phyloP scores from a whole-genome alignment of 2,888 invertebrate species.

The Petrolisthes manimaculis region DNA sequence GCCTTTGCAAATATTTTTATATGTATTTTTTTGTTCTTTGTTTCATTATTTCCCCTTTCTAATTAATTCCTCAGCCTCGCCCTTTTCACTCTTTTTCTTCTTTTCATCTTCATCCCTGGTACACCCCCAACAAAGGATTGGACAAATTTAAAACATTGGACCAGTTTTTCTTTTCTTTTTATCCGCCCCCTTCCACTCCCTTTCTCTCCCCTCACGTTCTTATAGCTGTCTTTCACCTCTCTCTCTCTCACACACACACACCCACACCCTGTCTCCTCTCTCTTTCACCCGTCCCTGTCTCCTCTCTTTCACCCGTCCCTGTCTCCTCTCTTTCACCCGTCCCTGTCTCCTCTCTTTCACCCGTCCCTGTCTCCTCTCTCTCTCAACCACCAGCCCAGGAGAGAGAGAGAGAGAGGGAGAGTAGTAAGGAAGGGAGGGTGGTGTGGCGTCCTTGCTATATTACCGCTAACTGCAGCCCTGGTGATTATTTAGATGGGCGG shows the following conservation, averaged over 20 bases:
- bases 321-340: neutral
- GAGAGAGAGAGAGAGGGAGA: neutral
- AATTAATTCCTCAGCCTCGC: too few species aligned
- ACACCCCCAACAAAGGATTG: too few species aligned
- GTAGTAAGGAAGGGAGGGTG: neutral
- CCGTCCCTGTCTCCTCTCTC: too few species aligned
- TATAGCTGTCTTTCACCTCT: neutral
- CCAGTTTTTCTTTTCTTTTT: neutral
- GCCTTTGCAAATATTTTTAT: neutral
- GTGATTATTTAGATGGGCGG: slow-evolving; percentile 45
- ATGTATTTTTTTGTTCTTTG: neutral
- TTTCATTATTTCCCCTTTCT: neutral
- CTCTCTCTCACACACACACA: neutral
- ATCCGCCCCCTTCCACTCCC: slow-evolving; percentile 20
- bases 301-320: neutral
- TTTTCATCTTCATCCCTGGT: neutral
- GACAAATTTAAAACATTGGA: neutral
- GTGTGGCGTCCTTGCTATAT: slow-evolving; percentile 13
- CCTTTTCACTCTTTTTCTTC: neutral
- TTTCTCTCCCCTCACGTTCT: slow-evolving; percentile 1
- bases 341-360: neutral
- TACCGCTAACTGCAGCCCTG: slow-evolving; percentile 16
- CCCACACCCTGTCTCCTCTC: neutral
- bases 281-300: too few species aligned
- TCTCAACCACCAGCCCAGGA: neutral